A percentile compares a stretch with the other conserved stretches of the same genome.
Conservation (phyloP, 2,113 vertebrate species). For the Trochalopteron elliotii region DNA sequence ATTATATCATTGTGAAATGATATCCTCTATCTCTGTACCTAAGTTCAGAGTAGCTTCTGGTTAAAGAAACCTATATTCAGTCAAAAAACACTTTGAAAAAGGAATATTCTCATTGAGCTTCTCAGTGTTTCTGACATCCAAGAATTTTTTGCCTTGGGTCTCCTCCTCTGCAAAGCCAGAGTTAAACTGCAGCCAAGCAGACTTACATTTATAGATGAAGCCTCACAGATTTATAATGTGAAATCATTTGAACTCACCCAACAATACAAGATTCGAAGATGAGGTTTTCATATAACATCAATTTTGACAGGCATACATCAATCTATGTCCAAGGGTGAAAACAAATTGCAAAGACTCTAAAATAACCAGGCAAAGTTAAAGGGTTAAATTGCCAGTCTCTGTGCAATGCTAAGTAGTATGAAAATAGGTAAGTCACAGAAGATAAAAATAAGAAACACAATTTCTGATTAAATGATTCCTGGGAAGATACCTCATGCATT, state of each 20-base stretch:
- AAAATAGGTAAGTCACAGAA: background rate
- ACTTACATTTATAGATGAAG: background rate
- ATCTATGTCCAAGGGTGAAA: background rate
- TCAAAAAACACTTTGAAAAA: background rate
- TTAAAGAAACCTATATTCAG: background rate
- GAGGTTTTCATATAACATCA: background rate
- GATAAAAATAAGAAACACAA: background rate
- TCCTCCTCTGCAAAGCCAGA: background rate
- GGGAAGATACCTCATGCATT: background rate
- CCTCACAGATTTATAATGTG: background rate
- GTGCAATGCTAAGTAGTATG: background rate
- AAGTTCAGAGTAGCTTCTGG: background rate
- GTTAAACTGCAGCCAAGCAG: background rate
- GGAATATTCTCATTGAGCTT: background rate
- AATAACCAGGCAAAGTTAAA: background rate
- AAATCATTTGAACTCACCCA: background rate
- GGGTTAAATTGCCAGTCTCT: background rate
- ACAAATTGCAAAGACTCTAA: background rate
- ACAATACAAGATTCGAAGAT: background rate
- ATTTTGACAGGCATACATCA: background rate
- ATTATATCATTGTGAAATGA: background rate
- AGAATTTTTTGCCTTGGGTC: background rate
- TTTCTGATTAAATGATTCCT: slow-evolving; percentile 8
- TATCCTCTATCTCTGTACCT: background rate
- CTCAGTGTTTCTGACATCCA: background rate